Base-by-base conservation (phyloP, 2,113 vertebrate genomes). In the Coptodon rendalli region DNA sequence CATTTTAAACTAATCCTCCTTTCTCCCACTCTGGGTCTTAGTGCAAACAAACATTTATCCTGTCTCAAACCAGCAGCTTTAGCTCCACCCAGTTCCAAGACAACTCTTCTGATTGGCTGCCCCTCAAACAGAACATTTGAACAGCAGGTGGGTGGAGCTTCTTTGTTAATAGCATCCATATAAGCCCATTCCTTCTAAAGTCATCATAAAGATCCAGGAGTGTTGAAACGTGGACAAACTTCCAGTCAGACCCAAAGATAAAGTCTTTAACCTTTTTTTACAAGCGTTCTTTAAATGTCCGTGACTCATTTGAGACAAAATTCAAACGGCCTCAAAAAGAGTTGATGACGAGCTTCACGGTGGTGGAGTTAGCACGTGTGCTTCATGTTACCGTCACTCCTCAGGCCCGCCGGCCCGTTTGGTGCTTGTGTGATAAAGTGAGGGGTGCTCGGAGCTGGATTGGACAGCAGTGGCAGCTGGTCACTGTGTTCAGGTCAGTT, bases 401-500 rank as follows among this genome's bases (percentile, higher is more conserved):
- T 31, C 57, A 3, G 29, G 59, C 29, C 57, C 29, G 59, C 59
- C 2, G 5, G 59, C 9, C 31, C 4, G 1, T 2, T 34, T 17
- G 27, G 0, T 17, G 14, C 14, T 22, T 22, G 22, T 22, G 22
- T 22, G 22, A 22, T 22, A 36, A 36, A 8, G 36, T 22, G 19
- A 54, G 19, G 52, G 9, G 22, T 22, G n/a, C 0, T 29, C 6
- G 16, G 38, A 29, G 40, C 22, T 48, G 68, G 68, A 27, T 1
- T 16, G 66, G 38, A 3, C 14, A 0, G 45, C 22, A 40, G 34
- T 22, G 63, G 1, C 63, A 73, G 40, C 43, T 76, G 43, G 24
- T 43, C 71, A 0, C 24, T 48, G 40, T 29, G 24, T 48, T 0
- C 71, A 29, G 24, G 43, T 19, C 43, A 0, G 43, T 48, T 5